Evolutionary conservation across 1,140 invertebrate species (phyloP).

Genomic region (Rhyacophila brunnea): DNA sequence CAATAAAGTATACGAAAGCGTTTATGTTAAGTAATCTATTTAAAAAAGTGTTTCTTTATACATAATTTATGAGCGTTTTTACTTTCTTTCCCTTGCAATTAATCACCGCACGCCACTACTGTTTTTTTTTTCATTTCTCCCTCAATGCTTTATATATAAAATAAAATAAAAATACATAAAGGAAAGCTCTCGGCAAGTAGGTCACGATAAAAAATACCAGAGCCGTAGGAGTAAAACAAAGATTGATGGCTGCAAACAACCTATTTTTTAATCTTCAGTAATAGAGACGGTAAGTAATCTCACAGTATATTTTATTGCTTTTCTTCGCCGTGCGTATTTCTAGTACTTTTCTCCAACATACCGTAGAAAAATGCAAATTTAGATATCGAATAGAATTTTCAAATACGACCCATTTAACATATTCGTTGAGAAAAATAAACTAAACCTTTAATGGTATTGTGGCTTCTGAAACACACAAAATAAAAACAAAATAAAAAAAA

Average conservation of each 20-base stretch:
- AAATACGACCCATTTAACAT: too few relatives aligned
- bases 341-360: too few relatives aligned
- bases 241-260: conserved; percentile 10
- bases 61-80: conserved; percentile 2
- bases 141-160: conserved; percentile 6
- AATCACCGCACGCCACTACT: background rate
- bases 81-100: conserved; percentile 7
- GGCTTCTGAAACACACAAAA: too few relatives aligned
- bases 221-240: conserved; percentile 8
- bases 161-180: conserved; percentile 8
- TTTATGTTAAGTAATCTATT: too few relatives aligned
- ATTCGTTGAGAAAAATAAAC: too few relatives aligned
- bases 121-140: conserved; percentile 3
- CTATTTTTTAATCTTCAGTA: conserved; percentile 12
- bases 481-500: too few relatives aligned
- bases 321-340: too few relatives aligned
- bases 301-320: background rate
- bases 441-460: too few relatives aligned
- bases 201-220: conserved; percentile 6
- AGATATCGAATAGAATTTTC: too few relatives aligned
- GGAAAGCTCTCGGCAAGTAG: background rate
- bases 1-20: too few relatives aligned
- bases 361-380: too few relatives aligned
- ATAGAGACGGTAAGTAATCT: conserved; percentile 4
- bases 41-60: too few relatives aligned